These are phyloP conservation scores for Strix uralensis DNA, from an alignment of 2,113 vertebrate species.

Conservation along the genomic window DNA sequence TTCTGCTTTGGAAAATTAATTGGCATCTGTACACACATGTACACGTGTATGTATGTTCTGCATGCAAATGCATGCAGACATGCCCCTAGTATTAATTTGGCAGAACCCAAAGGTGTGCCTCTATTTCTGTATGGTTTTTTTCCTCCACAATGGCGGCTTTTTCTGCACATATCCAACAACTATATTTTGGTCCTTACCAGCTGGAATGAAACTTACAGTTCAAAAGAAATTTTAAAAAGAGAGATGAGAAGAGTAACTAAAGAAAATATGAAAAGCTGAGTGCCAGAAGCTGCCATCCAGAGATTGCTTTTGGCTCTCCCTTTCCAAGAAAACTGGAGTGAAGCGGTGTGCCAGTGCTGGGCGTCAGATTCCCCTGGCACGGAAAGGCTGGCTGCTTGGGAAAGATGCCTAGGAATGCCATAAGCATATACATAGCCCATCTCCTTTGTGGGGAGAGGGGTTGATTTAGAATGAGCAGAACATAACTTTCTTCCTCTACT, in stretches of 20 bases:
- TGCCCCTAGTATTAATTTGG: background rate
- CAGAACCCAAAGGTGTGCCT: background rate
- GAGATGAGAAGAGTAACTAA: background rate
- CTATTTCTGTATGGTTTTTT: background rate
- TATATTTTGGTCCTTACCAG: background rate
- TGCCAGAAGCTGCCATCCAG: conserved; percentile 15
- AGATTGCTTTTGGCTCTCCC: background rate
- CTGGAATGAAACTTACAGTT: background rate
- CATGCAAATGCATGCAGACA: background rate
- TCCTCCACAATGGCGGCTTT: background rate
- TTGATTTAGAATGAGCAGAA: background rate
- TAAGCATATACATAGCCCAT: background rate
- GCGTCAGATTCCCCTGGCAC: background rate
- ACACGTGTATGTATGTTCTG: background rate
- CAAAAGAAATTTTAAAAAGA: background rate
- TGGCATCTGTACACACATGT: background rate
- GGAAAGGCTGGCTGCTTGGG: background rate
- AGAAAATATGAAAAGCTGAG: background rate
- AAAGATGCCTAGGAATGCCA: background rate
- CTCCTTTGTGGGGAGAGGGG: background rate
- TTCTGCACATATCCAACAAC: background rate
- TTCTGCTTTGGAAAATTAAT: background rate
- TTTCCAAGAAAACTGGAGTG: background rate
- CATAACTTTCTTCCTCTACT: background rate
- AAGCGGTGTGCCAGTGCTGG: background rate